phyloP scores from a whole-genome alignment of 1,140 invertebrate genomes.

The Tetramorium alpestre region DNA sequence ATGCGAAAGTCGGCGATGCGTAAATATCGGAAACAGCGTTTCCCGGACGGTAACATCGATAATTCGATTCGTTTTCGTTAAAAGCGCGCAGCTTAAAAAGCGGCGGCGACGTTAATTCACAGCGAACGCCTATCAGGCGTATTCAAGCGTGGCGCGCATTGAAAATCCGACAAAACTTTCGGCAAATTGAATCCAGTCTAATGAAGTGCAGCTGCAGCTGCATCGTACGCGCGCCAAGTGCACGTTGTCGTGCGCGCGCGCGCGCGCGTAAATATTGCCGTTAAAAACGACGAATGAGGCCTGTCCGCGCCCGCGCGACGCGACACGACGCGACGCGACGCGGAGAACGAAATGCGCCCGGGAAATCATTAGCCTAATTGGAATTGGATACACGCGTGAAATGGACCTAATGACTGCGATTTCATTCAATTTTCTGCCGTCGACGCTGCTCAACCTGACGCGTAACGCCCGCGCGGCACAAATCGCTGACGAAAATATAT shows the following conservation, averaged over 20 bases:
- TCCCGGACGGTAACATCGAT: slow-evolving; percentile 51
- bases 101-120: slow-evolving; percentile 40
- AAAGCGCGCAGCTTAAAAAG: slow-evolving; percentile 56
- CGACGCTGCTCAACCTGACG: background rate
- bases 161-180: slow-evolving; percentile 53
- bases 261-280: slow-evolving; percentile 15
- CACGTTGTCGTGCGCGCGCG: background rate
- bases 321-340: background rate
- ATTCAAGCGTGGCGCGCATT: slow-evolving; percentile 47
- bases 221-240: slow-evolving; percentile 24
- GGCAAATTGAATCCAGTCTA: slow-evolving; percentile 63
- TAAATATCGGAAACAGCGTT: slow-evolving; percentile 47
- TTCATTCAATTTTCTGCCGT: slow-evolving; percentile 46
- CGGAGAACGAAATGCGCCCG: slow-evolving; percentile 1
- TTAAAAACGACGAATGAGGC: slow-evolving; percentile 37
- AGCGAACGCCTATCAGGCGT: slow-evolving; percentile 39
- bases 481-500: slow-evolving; percentile 25
- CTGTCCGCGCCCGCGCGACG: too few species aligned
- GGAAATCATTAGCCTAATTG: slow-evolving; percentile 69
- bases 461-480: background rate
- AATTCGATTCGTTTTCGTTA: slow-evolving; percentile 57
- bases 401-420: slow-evolving; percentile 60
- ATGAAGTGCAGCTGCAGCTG: slow-evolving; percentile 39
- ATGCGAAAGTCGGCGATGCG: slow-evolving; percentile 49
- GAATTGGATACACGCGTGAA: slow-evolving; percentile 63